These are phyloP conservation scores for Dicrostonyx torquatus DNA, from an alignment of 2,797 vertebrate genomes.

Conservation along the genomic window DNA sequence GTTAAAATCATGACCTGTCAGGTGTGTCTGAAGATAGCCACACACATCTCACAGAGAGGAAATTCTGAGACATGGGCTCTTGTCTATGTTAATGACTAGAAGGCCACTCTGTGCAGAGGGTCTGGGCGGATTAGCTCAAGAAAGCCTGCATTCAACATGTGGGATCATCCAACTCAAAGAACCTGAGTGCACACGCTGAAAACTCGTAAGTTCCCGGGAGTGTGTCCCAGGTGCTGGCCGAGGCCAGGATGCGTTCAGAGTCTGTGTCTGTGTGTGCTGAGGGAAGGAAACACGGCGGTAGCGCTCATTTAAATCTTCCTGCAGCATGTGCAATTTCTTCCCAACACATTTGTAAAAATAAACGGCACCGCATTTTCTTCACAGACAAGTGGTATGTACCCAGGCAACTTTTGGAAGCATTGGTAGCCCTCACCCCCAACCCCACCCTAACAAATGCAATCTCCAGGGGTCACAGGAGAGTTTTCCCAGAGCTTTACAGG, in stretches of 20 bases:
- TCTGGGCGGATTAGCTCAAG: not conserved
- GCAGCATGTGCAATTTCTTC: not conserved
- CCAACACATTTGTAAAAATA: not conserved
- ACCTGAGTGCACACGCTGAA: fast-evolving
- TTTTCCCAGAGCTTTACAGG: too few species aligned
- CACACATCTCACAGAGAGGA: not conserved
- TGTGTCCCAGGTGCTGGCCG: not conserved
- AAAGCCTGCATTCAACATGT: not conserved
- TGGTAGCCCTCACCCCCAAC: too few species aligned
- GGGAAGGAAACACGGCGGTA: not conserved
- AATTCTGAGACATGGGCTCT: not conserved
- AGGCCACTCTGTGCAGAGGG: not conserved
- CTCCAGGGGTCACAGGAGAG: not conserved
- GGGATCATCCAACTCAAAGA: not conserved
- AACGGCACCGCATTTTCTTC: too few species aligned
- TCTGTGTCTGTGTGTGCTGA: too few species aligned
- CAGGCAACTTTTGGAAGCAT: not conserved
- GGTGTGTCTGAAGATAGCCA: not conserved
- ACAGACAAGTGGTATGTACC: not conserved
- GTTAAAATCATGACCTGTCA: fast-evolving
- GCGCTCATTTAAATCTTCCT: not conserved
- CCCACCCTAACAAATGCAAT: not conserved
- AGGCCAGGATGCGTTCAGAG: not conserved
- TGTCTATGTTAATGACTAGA: not conserved
- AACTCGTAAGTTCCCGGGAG: not conserved